Evolutionary conservation across 2,797 vertebrate genomes (phyloP), one percentile per base, ranked within the genome.

Genomic region (Geotria australis): DNA sequence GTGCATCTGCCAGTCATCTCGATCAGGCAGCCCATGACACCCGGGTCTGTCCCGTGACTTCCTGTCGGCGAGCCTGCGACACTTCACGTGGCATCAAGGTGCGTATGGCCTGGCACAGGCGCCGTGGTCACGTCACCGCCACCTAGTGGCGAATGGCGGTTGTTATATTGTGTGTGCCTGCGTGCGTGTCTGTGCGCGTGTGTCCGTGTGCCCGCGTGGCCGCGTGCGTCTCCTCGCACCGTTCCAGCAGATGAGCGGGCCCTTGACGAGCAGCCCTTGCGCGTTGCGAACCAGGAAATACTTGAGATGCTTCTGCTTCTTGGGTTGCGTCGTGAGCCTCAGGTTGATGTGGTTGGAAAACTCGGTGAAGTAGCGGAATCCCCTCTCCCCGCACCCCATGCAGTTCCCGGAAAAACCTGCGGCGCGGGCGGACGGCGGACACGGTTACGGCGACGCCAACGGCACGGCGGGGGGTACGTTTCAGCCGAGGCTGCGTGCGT

Each of bases 221-320:
- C 67, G 67, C 64, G 62, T 66, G 57, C 67, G 61, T 68, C 56
- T 57, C 48, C 8, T 8, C 56, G 77, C 74, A 98, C 91, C 91
- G 85, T 95, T 98, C 89, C 91, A 98, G 73, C 83, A 86, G 71
- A 96, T 94, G 62, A 85, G 77, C 24, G 83, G 79, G 65, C 91
- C 91, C 72, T 93, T 96, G 61, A 78, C 85, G 68, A 98, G 72
- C 66, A 81, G 79, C 69, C 91, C 89, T 69, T 95, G 84, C 63
- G 84, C 74, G 67, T 79, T 95, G 68, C 85, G 84, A 73, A 88
- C 74, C 75, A 98, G 80, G 81, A 91, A 80, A 76, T 95, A 85
- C 74, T 95, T 94, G 83, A 98, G 93, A 86, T 96, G 89, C 83
- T 98, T 98, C 82, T 98, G 91, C 83, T 98, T 98, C 77, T 96